phyloP scores from a whole-genome alignment of 2,888 invertebrate genomes.

The Abrostola tripartita region DNA sequence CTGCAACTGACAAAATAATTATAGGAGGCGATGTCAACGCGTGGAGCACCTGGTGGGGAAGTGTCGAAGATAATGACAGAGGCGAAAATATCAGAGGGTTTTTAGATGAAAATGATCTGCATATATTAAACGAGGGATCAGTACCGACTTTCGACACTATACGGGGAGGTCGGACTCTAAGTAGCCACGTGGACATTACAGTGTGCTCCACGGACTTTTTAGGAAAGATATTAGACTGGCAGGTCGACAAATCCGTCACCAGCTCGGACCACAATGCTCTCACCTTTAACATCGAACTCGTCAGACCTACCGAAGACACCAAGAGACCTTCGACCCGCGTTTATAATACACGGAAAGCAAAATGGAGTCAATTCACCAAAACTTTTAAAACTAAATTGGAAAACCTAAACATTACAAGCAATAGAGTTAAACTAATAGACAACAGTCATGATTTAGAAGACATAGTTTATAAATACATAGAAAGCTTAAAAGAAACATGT shows the following conservation, averaged over 20 bases:
- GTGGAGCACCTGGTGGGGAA: slow-evolving; percentile 19
- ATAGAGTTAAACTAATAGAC: too few relatives aligned
- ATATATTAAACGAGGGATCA: slow-evolving; percentile 2
- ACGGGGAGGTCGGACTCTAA: background rate
- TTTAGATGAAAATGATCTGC: background rate
- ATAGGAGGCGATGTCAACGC: slow-evolving; percentile 15
- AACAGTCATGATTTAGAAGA: too few relatives aligned
- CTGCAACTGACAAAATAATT: too few relatives aligned
- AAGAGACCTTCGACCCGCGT: too few relatives aligned
- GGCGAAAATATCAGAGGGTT: background rate
- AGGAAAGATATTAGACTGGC: background rate
- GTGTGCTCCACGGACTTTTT: background rate
- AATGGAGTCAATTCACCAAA: too few relatives aligned
- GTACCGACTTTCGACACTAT: slow-evolving; percentile 9
- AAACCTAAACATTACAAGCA: too few relatives aligned
- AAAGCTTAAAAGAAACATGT: too few relatives aligned
- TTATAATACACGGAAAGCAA: too few relatives aligned
- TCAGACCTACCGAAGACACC: too few relatives aligned
- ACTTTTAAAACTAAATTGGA: too few relatives aligned
- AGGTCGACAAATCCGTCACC: background rate
- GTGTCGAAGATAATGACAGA: background rate
- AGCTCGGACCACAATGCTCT: slow-evolving; percentile 11
- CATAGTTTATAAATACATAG: too few relatives aligned
- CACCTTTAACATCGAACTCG: background rate
- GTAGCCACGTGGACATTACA: slow-evolving; percentile 11